Evolutionary conservation across 2,113 vertebrate species (phyloP), one percentile per base, ranked within the genome.

Genomic region (Orcinus orca): DNA sequence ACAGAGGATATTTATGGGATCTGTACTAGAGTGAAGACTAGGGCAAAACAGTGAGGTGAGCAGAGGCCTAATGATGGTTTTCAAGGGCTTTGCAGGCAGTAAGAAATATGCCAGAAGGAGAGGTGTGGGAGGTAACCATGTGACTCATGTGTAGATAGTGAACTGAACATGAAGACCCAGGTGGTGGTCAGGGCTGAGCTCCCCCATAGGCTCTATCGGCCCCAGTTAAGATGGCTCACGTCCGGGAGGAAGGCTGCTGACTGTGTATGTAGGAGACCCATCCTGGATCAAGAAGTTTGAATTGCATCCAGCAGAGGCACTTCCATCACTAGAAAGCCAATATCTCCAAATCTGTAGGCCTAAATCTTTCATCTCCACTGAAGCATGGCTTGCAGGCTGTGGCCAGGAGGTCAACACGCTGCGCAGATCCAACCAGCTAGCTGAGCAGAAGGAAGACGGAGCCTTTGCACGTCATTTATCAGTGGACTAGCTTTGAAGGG

Each of bases 221-320:
- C 17, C 65, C 84, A 0, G n/a, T 0, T 8, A 33, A 38, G 41
- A 12, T 0, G 1, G 7, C 7, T 38, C 17, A 2, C 4, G 0
- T 41, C 25, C 2, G n/a, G 44, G 26, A 31, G 13, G 8, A 29
- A 6, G 6, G 85, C 33, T 38, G 53, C 33, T 3, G 3, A 13
- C 25, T 6, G 12, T 1, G 6, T 11, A 6, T 8, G 6, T 11
- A 29, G 60, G 20, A 62, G n/a, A 23, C 41, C 38, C 68, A 38
- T 20, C 41, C 29, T 7, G 3, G 68, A 1, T n/a, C 3, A 13
- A 6, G 68, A 11, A 33, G 5, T 7, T 74, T 11, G 21, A 68
- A 7, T 12, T 14, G 1, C 44, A 31, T 14, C 90, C n/a, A 5
- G 13, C 15, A 47, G 67, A 25, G 10, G 23, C 0, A 1, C 18